A percentile compares a stretch with the other conserved stretches of the same genome.
Conservation (phyloP, 1,140 invertebrate species). For the Gonatopus flavifemur region DNA sequence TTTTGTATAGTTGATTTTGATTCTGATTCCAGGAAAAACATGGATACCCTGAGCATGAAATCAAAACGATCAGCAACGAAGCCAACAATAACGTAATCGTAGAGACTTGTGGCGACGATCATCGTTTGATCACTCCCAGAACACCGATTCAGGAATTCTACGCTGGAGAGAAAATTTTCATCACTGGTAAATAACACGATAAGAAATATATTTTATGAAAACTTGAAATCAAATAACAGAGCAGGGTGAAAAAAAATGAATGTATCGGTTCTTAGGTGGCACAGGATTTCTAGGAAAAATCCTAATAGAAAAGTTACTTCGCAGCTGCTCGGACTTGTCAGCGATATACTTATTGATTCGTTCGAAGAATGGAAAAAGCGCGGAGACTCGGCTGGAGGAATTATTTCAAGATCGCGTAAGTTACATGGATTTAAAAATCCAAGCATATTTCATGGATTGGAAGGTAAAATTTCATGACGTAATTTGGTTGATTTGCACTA, state of each 20-base stretch:
- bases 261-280: constrained; percentile 64
- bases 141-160: constrained; percentile 47
- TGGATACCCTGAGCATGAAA: too few relatives aligned
- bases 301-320: constrained; percentile 83
- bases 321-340: constrained; percentile 71
- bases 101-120: too few relatives aligned
- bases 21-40: too few relatives aligned
- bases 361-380: constrained; percentile 74
- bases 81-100: too few relatives aligned
- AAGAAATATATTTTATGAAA: background rate
- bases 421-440: background rate
- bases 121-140: too few relatives aligned
- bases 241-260: background rate
- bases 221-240: background rate
- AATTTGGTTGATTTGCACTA: background rate
- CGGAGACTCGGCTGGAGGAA: constrained; percentile 66
- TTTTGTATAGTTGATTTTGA: too few relatives aligned
- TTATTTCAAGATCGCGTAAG: constrained; percentile 66
- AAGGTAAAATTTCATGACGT: background rate
- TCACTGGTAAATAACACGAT: constrained; percentile 39
- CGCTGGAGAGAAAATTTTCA: constrained; percentile 39
- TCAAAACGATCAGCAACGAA: too few relatives aligned
- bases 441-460: background rate
- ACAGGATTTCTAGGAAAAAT: constrained; percentile 90
- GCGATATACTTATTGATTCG: constrained; percentile 81